Evolutionary conservation across 2,888 invertebrate species (phyloP), one percentile per base, ranked within the genome.

Genomic region (Beris chalybata): DNA sequence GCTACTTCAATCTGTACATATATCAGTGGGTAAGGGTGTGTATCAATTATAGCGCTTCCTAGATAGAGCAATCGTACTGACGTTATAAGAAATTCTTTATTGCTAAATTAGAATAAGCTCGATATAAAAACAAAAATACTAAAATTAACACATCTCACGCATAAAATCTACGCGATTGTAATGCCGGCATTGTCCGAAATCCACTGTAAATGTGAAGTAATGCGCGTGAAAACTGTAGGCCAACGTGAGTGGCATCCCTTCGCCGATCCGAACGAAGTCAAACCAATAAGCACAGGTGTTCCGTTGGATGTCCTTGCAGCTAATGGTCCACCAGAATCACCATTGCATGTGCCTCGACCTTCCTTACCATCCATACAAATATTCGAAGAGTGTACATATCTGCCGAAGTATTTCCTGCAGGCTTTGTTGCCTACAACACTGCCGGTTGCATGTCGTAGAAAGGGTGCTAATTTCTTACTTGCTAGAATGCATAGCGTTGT

Each of bases 191-290:
- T 15, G 5, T 61, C 6, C 12, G n/a, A 4, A 22, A 61, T 61
- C 61, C 61, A 61, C 7, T 32, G 11, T n/a, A 61, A 15, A 61
- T 38, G 50, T 22, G 50, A 52, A 9, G 61, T 61, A 4, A 61
- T 22, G 13, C 61, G 50, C 1, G 61, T 61, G 22, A 52, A 61
- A 22, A 29, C 61, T 5, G 61, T 52, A 7, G 61, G 61, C 50
- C 38, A 38, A 6, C 15, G 54, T 65, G 71, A 70, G 48, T 78
- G 76, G 70, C 83, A 79, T 65, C 75, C 15, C 71, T 73, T 73
- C 7, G 7, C 9, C 38, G 38, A 38, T 71, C 82, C 76, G 67
- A 82, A 71, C 43, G 79, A 81, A 7, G 82, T 82, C 0, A 83
- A 66, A 1, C 82, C 82, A 13, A 82, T 72, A 0, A 82, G 38